Evolutionary conservation across 2,888 invertebrate species (phyloP).

Genomic region (Physocephala rufipes): DNA sequence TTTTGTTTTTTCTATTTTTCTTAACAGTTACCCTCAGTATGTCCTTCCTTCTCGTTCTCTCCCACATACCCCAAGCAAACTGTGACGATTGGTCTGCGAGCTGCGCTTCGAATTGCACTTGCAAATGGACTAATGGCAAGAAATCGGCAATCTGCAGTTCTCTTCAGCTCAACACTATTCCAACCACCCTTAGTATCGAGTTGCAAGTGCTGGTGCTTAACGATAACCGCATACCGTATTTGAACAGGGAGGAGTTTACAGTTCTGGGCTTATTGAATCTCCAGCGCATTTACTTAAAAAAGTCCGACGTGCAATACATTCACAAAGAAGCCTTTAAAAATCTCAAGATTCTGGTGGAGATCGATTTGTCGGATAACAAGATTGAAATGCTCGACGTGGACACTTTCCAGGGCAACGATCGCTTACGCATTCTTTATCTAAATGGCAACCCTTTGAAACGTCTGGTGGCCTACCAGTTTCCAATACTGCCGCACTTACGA

Average conservation of each 20-base stretch:
- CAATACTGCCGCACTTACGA: constrained; percentile 80
- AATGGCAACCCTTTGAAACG: constrained; percentile 83
- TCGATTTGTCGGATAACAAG: constrained; percentile 86
- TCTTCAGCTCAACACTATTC: constrained; percentile 81
- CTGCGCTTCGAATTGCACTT: constrained; percentile 85
- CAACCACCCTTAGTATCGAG: constrained; percentile 71
- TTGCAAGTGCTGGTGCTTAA: constrained; percentile 87
- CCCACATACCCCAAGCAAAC: constrained; percentile 62
- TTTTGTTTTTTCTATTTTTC: background rate
- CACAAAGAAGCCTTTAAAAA: constrained; percentile 87
- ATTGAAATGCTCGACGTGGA: constrained; percentile 78
- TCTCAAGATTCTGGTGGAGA: constrained; percentile 84
- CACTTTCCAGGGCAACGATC: constrained; percentile 86
- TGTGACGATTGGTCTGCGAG: constrained; percentile 84
- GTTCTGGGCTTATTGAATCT: constrained; percentile 82
- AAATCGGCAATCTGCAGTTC: constrained; percentile 87
- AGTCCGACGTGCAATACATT: constrained; percentile 78
- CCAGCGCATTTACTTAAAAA: constrained; percentile 82
- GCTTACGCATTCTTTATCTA: constrained; percentile 79
- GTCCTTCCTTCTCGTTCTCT: constrained; percentile 45
- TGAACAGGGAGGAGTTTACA: constrained; percentile 82
- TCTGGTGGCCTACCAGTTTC: constrained; percentile 81
- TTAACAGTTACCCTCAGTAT: constrained; percentile 49
- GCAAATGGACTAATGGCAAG: constrained; percentile 93
- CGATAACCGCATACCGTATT: constrained; percentile 79